A percentile compares a stretch with the other conserved stretches of the same genome.
Evolutionary conservation across 2,888 invertebrate species (phyloP).

Genomic region (Sepioteuthis lessoniana): DNA sequence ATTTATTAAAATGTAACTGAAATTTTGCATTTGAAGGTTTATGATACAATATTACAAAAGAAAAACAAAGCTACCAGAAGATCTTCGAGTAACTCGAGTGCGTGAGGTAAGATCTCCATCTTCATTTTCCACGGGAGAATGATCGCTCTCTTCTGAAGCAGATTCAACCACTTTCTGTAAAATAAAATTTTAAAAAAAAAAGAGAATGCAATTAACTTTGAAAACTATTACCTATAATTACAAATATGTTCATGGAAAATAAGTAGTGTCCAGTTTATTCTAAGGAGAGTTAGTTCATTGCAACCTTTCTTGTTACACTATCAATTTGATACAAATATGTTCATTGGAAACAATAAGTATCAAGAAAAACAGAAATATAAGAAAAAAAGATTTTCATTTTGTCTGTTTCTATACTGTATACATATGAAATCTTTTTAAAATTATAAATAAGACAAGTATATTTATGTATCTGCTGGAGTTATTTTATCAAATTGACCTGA

Average conservation of each 20-base stretch:
- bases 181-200: too few relatives aligned
- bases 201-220: not conserved
- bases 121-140: conserved; percentile 42
- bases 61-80: conserved; percentile 36
- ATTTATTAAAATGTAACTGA: too few relatives aligned
- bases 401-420: not conserved
- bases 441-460: not conserved
- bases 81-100: conserved; percentile 41
- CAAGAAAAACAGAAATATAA: not conserved
- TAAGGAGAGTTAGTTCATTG: too few relatives aligned
- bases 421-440: not conserved
- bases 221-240: not conserved
- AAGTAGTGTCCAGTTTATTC: too few relatives aligned
- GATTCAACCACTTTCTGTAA: conserved; percentile 1
- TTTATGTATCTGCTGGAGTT: not conserved
- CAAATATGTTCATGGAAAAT: not conserved
- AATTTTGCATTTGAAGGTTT: not conserved
- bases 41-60: not conserved
- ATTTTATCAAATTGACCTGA: not conserved
- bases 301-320: too few relatives aligned
- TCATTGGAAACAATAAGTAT: too few relatives aligned
- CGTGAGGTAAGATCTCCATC: conserved; percentile 34
- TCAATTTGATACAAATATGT: too few relatives aligned
- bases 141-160: conserved; percentile 44
- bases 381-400: not conserved